Evolutionary conservation across 2,797 vertebrate species (phyloP).

Genomic region (Paramormyrops hopkinsi): DNA sequence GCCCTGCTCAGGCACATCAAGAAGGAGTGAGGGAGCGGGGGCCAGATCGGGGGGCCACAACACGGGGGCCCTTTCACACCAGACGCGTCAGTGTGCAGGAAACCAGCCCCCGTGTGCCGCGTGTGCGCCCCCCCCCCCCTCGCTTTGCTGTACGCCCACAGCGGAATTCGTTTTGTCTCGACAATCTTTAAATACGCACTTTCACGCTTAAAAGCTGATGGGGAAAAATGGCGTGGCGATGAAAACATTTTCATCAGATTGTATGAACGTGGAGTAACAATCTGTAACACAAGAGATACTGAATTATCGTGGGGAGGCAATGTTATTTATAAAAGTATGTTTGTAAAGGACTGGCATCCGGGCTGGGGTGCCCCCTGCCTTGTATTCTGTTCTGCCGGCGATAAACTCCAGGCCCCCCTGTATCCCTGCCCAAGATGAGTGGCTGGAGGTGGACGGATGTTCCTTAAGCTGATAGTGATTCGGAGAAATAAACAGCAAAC

Average conservation of each 20-base stretch:
- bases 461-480: not conserved
- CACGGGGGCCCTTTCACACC: not conserved
- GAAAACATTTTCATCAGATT: not conserved
- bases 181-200: not conserved
- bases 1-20: conserved; percentile 65
- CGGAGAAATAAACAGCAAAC: not conserved
- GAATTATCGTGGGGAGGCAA: not conserved
- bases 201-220: not conserved
- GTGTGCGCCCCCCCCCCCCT: not conserved
- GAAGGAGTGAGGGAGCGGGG: conserved; percentile 54
- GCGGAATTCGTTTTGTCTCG: not conserved
- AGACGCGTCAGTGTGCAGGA: not conserved
- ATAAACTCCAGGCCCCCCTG: not conserved
- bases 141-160: not conserved
- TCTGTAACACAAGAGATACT: not conserved
- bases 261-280: not conserved
- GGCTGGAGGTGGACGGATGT: not conserved
- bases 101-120: not conserved
- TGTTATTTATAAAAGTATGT: conserved; percentile 4
- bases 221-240: not conserved
- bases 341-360: not conserved
- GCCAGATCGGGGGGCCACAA: not conserved
- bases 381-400: not conserved
- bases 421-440: not conserved
- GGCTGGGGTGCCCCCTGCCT: not conserved